Evolutionary conservation across 2,888 invertebrate species (phyloP).

Genomic region (Villa cingulata): DNA sequence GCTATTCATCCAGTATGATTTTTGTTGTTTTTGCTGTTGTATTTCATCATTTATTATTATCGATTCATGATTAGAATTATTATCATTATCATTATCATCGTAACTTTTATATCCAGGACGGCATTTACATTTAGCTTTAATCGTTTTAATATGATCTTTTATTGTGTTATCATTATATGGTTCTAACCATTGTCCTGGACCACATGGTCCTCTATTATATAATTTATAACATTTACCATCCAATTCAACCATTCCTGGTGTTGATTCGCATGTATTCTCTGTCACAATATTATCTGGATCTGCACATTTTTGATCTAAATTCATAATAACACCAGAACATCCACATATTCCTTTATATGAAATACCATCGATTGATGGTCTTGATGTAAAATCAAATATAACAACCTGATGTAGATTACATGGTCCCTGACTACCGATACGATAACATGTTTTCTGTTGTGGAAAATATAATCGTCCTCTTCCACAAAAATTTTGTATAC

Average conservation of each 20-base stretch:
- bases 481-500: conserved; percentile 56
- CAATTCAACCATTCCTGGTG: conserved; percentile 48
- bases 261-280: conserved; percentile 41
- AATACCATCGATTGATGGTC: conserved; percentile 65
- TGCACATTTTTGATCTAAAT: conserved; percentile 32
- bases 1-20: conserved; percentile 22
- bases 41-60: conserved; percentile 15
- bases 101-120: conserved; percentile 47
- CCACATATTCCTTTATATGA: conserved; percentile 73
- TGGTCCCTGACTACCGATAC: conserved; percentile 63
- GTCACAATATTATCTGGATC: conserved; percentile 17
- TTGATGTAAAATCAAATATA: conserved; percentile 64
- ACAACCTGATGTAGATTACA: conserved; percentile 60
- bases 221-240: conserved; percentile 61
- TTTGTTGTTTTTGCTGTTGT: neutral
- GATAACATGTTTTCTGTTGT: conserved; percentile 56
- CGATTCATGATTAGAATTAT: conserved; percentile 11
- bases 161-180: conserved; percentile 36
- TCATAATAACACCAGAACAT: conserved; percentile 42
- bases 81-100: conserved; percentile 14
- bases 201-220: conserved; percentile 65
- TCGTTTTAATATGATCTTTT: conserved; percentile 11
- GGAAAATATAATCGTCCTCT: conserved; percentile 65
- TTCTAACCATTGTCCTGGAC: conserved; percentile 54
- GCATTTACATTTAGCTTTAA: conserved; percentile 50